Base-by-base conservation (phyloP, 2,888 invertebrate species). In the Poecilobothrus nobilitatus region DNA sequence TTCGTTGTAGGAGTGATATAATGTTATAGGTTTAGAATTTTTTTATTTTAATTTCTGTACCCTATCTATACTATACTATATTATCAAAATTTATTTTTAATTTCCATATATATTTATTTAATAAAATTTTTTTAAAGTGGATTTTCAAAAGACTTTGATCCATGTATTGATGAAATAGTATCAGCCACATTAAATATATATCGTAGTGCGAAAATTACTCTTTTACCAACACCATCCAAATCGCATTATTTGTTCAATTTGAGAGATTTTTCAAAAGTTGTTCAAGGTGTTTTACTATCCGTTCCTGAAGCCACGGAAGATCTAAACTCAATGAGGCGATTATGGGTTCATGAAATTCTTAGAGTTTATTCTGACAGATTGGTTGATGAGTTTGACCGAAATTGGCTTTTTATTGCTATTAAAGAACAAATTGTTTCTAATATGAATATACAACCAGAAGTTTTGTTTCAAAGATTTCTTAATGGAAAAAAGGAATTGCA, bases 231-330 rank as follows among this genome's bases (percentile, higher is more conserved):
- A 0, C 97, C 97, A 0, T 86, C 92, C 0, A 97, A 96, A 79
- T 94, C 93, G 1, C 97, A 97, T 81, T 97, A 97, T 79, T 86
- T 95, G 9, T 97, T 97, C 81, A 97, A 97, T 82, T 84, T 97
- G 73, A 86, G 96, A 74, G 97, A 97, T 80, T 96, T 97, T 80
- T 92, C 95, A 1, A 86, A 95, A 76, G 96, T 97, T 15, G 91
- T 97, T 76, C 83, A 92, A 91, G 97, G 97, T 10, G 91, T 97
- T 0, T 82, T 97, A 8, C 81, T 97, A 1, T 96, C 96, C 0
- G 93, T 94, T 6, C 96, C 97, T 0, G 95, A 95, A 83, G 93
- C 94, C 5, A 93, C 92, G 76, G 91, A 93, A 73, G 92, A 92
- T 73, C 82, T 94, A 37, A 85, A 87, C 66, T 89, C 92, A 0